phyloP scores from a whole-genome alignment of 1,140 invertebrate genomes.

The Philopotamus ludificatus region DNA sequence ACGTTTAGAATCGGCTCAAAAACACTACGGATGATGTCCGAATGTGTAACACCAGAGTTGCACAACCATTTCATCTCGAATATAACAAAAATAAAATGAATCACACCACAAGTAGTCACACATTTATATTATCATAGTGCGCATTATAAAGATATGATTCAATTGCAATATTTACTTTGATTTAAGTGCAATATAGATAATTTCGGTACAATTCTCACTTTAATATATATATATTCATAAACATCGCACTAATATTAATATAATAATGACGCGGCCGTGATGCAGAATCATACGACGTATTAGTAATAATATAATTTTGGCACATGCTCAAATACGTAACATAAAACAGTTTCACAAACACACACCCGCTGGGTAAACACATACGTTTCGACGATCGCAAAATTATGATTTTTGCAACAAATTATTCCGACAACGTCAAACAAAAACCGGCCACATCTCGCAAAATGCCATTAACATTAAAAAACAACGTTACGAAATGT shows the following conservation, averaged over 20 bases:
- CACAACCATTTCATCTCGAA: too few species aligned
- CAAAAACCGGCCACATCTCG: too few species aligned
- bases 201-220: too few species aligned
- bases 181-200: too few species aligned
- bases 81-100: background rate
- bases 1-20: background rate
- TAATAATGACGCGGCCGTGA: conserved; percentile 1
- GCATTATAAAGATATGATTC: background rate
- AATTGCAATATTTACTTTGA: too few species aligned
- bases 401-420: too few species aligned
- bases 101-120: background rate
- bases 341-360: background rate
- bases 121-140: background rate
- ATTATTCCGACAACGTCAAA: too few species aligned
- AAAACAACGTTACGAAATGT: too few species aligned
- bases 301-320: background rate
- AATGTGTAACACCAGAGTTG: too few species aligned
- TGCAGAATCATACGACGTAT: conserved; percentile 10
- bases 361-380: background rate
- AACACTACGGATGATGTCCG: background rate
- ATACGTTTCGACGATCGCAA: too few species aligned
- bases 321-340: background rate
- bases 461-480: too few species aligned
- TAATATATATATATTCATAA: background rate
- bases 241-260: background rate